phyloP scores from a whole-genome alignment of 2,797 vertebrate genomes.

The Sebastes diploproa region DNA sequence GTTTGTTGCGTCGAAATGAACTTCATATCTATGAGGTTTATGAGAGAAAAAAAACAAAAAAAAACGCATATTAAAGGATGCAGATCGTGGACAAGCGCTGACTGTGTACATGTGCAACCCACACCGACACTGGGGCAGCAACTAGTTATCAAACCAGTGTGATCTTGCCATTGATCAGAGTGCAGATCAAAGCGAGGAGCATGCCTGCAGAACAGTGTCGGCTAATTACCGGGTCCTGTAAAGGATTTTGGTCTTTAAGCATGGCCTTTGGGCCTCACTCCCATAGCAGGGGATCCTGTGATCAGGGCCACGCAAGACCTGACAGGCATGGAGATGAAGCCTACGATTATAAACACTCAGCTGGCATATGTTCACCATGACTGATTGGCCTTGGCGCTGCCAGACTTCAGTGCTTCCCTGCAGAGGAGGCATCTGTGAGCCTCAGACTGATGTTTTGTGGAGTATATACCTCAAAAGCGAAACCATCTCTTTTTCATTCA shows the following conservation, averaged over 20 bases:
- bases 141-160: slow-evolving; percentile 60
- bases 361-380: slow-evolving; percentile 55
- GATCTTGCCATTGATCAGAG: slow-evolving; percentile 73
- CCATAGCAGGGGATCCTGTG: slow-evolving; percentile 59
- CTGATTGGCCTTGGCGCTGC: slow-evolving; percentile 54
- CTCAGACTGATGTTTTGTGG: slow-evolving; percentile 45
- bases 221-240: slow-evolving; percentile 72
- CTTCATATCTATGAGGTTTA: slow-evolving; percentile 11
- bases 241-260: slow-evolving; percentile 72
- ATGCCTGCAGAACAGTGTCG: slow-evolving; percentile 53
- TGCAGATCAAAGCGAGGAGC: slow-evolving; percentile 67
- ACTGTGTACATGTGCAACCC: slow-evolving; percentile 11
- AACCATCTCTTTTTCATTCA: background rate
- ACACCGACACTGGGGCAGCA: background rate
- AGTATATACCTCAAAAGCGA: slow-evolving; percentile 9
- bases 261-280: slow-evolving; percentile 59
- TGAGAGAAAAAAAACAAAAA: background rate
- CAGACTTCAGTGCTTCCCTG: slow-evolving; percentile 52
- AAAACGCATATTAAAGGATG: slow-evolving; percentile 5
- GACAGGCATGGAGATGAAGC: slow-evolving; percentile 61
- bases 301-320: slow-evolving; percentile 58
- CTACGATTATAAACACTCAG: slow-evolving; percentile 53
- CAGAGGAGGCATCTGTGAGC: slow-evolving; percentile 58
- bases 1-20: background rate
- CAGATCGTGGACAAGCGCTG: background rate